Percentiles rank a stretch among this genome's conserved stretches.
Conservation (phyloP, 2,113 vertebrate species). For the Furnarius figulus region DNA sequence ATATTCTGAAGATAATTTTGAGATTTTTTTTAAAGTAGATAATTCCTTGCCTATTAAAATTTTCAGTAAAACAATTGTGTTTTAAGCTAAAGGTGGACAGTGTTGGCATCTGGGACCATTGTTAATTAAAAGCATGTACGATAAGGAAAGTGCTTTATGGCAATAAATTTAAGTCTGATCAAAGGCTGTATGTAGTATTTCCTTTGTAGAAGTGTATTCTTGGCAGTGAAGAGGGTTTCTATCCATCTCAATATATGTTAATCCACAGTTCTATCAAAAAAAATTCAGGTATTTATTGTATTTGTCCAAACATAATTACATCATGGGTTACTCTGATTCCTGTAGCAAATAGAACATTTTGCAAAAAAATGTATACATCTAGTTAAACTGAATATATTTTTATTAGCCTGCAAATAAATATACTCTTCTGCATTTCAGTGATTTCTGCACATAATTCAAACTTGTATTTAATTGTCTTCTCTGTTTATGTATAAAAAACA, state of each 20-base stretch:
- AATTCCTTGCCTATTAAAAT: slow-evolving; percentile 17
- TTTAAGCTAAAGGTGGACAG: neutral
- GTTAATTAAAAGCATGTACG: slow-evolving; percentile 39
- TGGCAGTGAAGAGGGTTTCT: neutral
- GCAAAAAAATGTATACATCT: slow-evolving; percentile 52
- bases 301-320: neutral
- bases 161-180: slow-evolving; percentile 47
- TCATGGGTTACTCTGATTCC: neutral
- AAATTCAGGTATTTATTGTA: slow-evolving; percentile 50
- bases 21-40: neutral
- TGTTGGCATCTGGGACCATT: slow-evolving; percentile 26
- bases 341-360: slow-evolving; percentile 31
- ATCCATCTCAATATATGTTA: neutral
- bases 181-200: slow-evolving; percentile 47
- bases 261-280: neutral
- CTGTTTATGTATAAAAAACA: neutral
- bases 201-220: slow-evolving; percentile 35
- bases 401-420: slow-evolving; percentile 74
- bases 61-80: slow-evolving; percentile 12
- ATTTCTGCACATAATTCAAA: slow-evolving; percentile 44
- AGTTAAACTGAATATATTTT: slow-evolving; percentile 64
- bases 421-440: slow-evolving; percentile 55
- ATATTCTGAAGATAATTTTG: slow-evolving; percentile 25
- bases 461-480: slow-evolving; percentile 15
- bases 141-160: slow-evolving; percentile 22